Evolutionary conservation across 2,888 invertebrate genomes (phyloP), one percentile per base, ranked within the genome.

Genomic region (Phengaris alcon): DNA sequence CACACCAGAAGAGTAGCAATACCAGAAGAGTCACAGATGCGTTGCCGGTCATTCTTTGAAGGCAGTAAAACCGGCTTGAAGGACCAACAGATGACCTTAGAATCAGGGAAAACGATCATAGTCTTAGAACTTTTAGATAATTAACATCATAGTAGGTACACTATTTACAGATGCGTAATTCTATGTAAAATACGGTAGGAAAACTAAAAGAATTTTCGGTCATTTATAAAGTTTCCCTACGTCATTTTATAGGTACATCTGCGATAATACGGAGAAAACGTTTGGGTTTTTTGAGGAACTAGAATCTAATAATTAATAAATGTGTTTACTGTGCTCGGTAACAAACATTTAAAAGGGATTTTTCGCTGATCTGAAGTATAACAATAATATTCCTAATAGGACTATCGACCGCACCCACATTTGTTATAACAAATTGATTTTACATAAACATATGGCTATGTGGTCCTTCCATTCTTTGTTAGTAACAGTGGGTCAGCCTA

Each of bases 401-500:
- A 54, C 51, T 22, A 54, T 12, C 70, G 72, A 54, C 72, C 52
- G 9, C 72, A 72, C 72, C 72, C 54, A 72, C 54, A 72, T 72
- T 72, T 72, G 22, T 10, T 70, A 72, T 52, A 72, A 52, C 70
- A 70, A 52, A 51, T 15, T 52, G 51, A 70, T 54, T 72, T 70
- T 35, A 72, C 69, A 72, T 72, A 52, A 72, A 22, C 10, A 54
- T 72, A 72, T 72, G 72, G 72, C 72, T 72, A 72, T 72, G 72
- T 72, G 54, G 72, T 54, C 52, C 72, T 22, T 72, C 72, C 7
- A 52, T 52, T 54, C 54, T 72, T 70, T 52, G 72, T 54, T 72
- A 35, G 72, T 54, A 72, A 52, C 72, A 52, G 72, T 52, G 52
- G 52, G 52, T 64, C 72, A 22, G 72, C 72, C 72, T 52, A 72